Evolutionary conservation across 2,888 invertebrate genomes (phyloP), one percentile per base, ranked within the genome.

Genomic region (Polia nebulosa): DNA sequence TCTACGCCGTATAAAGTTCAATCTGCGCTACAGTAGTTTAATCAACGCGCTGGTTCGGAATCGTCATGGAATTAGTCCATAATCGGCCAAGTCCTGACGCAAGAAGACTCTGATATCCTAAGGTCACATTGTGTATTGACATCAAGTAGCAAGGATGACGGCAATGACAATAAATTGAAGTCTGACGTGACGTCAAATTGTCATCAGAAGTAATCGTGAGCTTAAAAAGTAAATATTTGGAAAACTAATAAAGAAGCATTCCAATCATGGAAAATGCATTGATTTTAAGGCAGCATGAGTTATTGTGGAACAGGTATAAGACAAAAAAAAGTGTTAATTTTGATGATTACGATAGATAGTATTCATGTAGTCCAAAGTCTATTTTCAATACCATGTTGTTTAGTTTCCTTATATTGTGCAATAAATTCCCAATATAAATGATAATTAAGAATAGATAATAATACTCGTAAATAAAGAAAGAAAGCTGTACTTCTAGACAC

Each of bases 101-200:
- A 53, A 69, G 32, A 41, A n/a, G 1, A 15, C n/a, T n/a, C 15
- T 41, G 60, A 58, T 61, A 58, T 64, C 4, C n/a, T 60, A 55
- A 74, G 78, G 78, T 78, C 76, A 77, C 78, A 64, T 78, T 78
- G 78, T 67, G 17, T 55, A 49, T 69, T 73, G 27, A 73, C 67
- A 62, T 22, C 44, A 51, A 53, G 4, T 41, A 13, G 20, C 36
- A 60, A 72, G 9, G 44, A 60, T 51, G 62, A 36, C 62, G 29
- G 29, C 58, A 65, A 53, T 66, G 44, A 29, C 49, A 44, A 6
- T n/a, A 49, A 45, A 69, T n/a, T 58, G 39, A 78, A 53, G 69
- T 68, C 17, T 62, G 32, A 8, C 1, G 29, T 74, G 69, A 77
- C 64, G 64, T 78, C 36, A 73, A 34, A 65, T 36, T 57, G 58